phyloP scores from a whole-genome alignment of 2,113 vertebrate genomes.

The human region GRCh38 chr22:41616001-41616500 shows the following conservation, averaged over 20 bases:
- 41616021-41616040: no score
- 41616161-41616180: no score
- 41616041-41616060: no score
- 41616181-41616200: no score
- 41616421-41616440: constrained; percentile 18
- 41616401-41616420: constrained; percentile 17
- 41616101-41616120: no score
- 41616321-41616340: background rate
- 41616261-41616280: background rate
- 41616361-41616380: background rate
- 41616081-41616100: no score
- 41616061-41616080: no score
- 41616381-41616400: background rate
- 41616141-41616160: no score
- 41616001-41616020: no score
- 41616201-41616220: no score
- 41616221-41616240: no score
- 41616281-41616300: background rate
- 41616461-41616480: background rate
- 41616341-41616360: constrained; percentile 23
- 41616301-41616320: background rate
- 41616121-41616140: no score
- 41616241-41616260: background rate
- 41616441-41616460: constrained; percentile 28
- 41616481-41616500: constrained; percentile 18